Percentiles rank a stretch among this genome's conserved stretches.
Evolutionary conservation across 1,140 invertebrate genomes (phyloP).

Genomic region (Macrobrachium nipponense): DNA sequence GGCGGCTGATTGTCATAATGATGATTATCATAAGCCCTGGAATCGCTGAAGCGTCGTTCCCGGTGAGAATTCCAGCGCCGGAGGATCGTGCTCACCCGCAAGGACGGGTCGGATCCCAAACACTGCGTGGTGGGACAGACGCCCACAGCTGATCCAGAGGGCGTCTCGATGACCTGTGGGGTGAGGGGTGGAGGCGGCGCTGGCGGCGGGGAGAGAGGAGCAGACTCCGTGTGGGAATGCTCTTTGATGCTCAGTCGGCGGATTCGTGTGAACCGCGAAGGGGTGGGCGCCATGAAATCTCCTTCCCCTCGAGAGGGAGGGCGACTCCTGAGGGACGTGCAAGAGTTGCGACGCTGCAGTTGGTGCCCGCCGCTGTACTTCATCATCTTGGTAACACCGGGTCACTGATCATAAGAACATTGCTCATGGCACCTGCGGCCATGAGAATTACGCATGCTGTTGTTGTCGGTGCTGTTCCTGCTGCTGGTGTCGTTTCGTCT

Average conservation of each 20-base stretch:
- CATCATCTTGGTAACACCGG: slow-evolving; percentile 55
- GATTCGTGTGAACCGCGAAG: slow-evolving; percentile 40
- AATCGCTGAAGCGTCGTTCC: slow-evolving; percentile 54
- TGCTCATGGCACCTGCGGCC: neutral
- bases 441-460: neutral
- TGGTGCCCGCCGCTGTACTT: slow-evolving; percentile 58
- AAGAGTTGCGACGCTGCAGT: slow-evolving; percentile 61
- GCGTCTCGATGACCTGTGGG: neutral
- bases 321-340: slow-evolving; percentile 58
- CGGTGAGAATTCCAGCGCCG: slow-evolving; percentile 61
- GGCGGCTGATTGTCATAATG: slow-evolving; percentile 5
- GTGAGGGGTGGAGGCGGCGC: neutral
- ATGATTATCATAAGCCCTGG: slow-evolving; percentile 30
- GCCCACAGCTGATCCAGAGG: no score
- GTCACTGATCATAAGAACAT: neutral
- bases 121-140: neutral
- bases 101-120: slow-evolving; percentile 51
- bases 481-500: no score
- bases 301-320: slow-evolving; percentile 43
- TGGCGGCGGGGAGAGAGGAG: neutral
- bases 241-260: slow-evolving; percentile 61
- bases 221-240: slow-evolving; percentile 42
- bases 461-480: no score
- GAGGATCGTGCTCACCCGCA: slow-evolving; percentile 61
- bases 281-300: slow-evolving; percentile 15